Base-by-base conservation (phyloP, 2,888 invertebrate genomes). In the Noctua pronuba region DNA sequence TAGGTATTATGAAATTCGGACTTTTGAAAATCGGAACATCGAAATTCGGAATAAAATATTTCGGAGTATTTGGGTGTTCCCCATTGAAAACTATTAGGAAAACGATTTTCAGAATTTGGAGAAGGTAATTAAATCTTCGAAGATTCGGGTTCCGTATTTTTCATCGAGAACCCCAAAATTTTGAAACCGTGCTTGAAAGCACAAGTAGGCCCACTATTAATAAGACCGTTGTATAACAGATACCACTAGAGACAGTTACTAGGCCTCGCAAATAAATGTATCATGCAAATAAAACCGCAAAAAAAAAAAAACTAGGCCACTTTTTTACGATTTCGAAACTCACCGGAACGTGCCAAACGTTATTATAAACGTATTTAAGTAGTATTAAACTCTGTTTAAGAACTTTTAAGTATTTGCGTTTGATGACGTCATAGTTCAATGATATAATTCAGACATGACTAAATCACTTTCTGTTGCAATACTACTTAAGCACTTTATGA, bases 191-290 rank as follows among this genome's bases (percentile, higher is more conserved):
- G 79, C 79, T 67, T 75, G 70, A 71, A 31, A 41, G 65, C 64
- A 80, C 77, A 87, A 87, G 82, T 80, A 78, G 79, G 79, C 41
- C 21, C 21, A 65, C 46, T 71, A 65, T 77, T 79, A 87, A 87
- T 83, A 77, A 79, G 78, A 16, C 46, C 44, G 78, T 81, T 85
- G 79, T 76, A 75, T 77, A 86, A 84, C 62, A 79, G 41, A 69
- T 66, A 35, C 44, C n/a, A 52, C 21, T 28, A 70, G 67, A 73
- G 58, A 75, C 72, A 4, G 69, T 65, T 8, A 67, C 65, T n/a
- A 28, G 16, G 60, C 28, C 52, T 49, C 49, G n/a, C 49, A 71
- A 75, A 69, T 65, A 68, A 79, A 70, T 41, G 52, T 79, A 83
- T 41, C 68, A 77, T 46, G 60, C 41, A 80, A 77, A 84, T 18